phyloP scores from a whole-genome alignment of 1,140 invertebrate genomes.

The Eueides isabella region DNA sequence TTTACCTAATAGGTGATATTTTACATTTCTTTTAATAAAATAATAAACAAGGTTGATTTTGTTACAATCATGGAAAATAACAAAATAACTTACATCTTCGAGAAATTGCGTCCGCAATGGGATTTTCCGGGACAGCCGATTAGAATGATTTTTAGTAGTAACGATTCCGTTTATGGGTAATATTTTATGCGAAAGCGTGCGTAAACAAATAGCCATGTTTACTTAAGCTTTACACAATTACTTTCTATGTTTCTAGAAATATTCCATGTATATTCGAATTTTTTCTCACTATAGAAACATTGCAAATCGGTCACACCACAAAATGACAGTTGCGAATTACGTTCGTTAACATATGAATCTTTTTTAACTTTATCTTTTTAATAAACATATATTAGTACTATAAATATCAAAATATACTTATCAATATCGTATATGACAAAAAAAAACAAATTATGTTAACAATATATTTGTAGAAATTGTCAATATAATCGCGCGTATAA shows the following conservation, averaged over 20 bases:
- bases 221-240: slow-evolving; percentile 27
- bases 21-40: slow-evolving; percentile 1
- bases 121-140: slow-evolving; percentile 73
- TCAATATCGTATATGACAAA: too few relatives aligned
- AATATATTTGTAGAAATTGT: too few relatives aligned
- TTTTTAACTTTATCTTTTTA: neutral
- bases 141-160: slow-evolving; percentile 74
- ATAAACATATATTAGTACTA: too few relatives aligned
- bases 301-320: slow-evolving; percentile 41
- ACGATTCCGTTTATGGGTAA: slow-evolving; percentile 77
- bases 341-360: neutral
- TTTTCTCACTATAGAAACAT: slow-evolving; percentile 53
- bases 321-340: slow-evolving; percentile 46
- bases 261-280: slow-evolving; percentile 55
- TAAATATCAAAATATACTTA: too few relatives aligned
- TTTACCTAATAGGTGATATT: neutral
- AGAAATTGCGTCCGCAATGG: slow-evolving; percentile 73
- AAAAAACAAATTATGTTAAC: too few relatives aligned
- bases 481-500: too few relatives aligned
- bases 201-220: slow-evolving; percentile 77
- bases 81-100: slow-evolving; percentile 72
- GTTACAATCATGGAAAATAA: neutral
- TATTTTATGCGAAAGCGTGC: slow-evolving; percentile 74
- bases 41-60: neutral
- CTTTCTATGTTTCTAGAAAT: slow-evolving; percentile 43